Base-by-base conservation (phyloP, 2,797 vertebrate species). In the Spinus pinus region DNA sequence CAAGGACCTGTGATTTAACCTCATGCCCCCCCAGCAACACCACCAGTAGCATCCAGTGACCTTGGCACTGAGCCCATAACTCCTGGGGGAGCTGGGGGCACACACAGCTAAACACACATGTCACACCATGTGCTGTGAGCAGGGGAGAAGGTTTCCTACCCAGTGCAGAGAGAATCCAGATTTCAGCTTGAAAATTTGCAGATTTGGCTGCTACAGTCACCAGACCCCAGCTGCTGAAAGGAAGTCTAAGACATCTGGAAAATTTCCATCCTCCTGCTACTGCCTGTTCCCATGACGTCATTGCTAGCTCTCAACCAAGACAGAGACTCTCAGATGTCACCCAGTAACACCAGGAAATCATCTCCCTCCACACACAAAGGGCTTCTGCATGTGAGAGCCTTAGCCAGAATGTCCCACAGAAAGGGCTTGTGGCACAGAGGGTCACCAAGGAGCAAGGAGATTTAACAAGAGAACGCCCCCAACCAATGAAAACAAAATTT, bases 101-200 rank as follows among this genome's bases (percentile, higher is more conserved):
- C 14, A 3, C 30, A 1, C 18, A 31, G 75, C 53, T 62, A 7
- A 54, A 14, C 4, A 1, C 4, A 3, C 41, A 3, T 4, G 0
- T 47, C 54, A 27, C 41, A 35, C 6, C 1, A 7, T 9, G 25
- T 1, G 13, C 24, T 31, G 33, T 23, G n/a, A 83, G 30, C 15
- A 25, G 17, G 19, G 22, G 44, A 82, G 25, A 28, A 31, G 13
- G 4, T 25, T 70, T 44, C n/a, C 61, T 83, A 41, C 9, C 57
- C 44, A 46, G 17, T 12, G 31, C 12, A 47, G 35, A 81, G 35
- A 53, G 25, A 60, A 73, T 41, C 69, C 61, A 70, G 21, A 67
- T 73, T 92, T 82, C 74, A 82, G 10, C 35, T 71, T 67, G 81
- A 95, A 87, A 51, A 18, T 53, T 78, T 71, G 39, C 71, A 71